Percentiles rank a stretch among this genome's conserved stretches.
Conservation (phyloP, 2,888 invertebrate genomes). For the Rhingia campestris region DNA sequence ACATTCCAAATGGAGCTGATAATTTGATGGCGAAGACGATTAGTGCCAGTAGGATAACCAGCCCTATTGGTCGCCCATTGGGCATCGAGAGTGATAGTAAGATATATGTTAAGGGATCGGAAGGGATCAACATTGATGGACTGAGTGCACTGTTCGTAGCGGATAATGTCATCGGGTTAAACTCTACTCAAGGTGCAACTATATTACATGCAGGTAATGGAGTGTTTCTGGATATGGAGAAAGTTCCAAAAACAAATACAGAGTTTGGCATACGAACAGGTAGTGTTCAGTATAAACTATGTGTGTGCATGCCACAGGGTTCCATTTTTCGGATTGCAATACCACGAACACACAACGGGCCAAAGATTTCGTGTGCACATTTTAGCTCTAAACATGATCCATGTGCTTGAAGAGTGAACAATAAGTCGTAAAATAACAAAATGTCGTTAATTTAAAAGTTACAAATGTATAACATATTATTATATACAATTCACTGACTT, state of each 20-base stretch:
- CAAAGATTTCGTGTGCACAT: constrained; percentile 81
- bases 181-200: constrained; percentile 90
- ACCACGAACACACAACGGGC: constrained; percentile 83
- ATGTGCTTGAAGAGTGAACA: constrained; percentile 75
- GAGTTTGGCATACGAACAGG: constrained; percentile 82
- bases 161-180: constrained; percentile 90
- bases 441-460: too few species aligned
- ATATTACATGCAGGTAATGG: constrained; percentile 88
- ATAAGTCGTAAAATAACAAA: too few species aligned
- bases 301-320: constrained; percentile 95
- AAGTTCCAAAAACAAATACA: constrained; percentile 87
- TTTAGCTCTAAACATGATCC: constrained; percentile 81
- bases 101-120: constrained; percentile 89
- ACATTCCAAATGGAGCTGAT: constrained; percentile 87
- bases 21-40: constrained; percentile 87
- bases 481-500: too few species aligned
- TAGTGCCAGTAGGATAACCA: constrained; percentile 88
- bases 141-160: constrained; percentile 89
- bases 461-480: too few species aligned
- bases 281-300: constrained; percentile 90
- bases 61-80: constrained; percentile 88
- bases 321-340: constrained; percentile 91
- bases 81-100: constrained; percentile 87
- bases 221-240: constrained; percentile 88
- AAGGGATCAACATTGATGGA: constrained; percentile 89